Conservation (phyloP, 1,140 invertebrate genomes). For the Brachionus rotundiformis region DNA sequence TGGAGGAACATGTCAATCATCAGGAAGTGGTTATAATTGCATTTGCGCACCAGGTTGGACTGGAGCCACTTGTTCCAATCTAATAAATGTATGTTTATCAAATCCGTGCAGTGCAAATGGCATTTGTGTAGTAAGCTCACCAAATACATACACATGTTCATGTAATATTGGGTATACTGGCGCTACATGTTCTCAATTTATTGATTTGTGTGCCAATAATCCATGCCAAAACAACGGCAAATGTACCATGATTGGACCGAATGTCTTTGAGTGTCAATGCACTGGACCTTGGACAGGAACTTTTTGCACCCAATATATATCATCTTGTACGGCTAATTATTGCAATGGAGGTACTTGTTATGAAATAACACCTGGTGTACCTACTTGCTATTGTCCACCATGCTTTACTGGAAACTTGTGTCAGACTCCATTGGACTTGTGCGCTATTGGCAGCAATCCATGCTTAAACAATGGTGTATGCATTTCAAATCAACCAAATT, state of each 20-base stretch:
- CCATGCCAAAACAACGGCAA: conserved; percentile 49
- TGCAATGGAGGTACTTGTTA: conserved; percentile 52
- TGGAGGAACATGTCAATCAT: conserved; percentile 20
- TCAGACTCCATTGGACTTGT: not conserved
- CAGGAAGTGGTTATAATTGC: conserved; percentile 41
- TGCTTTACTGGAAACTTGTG: conserved; percentile 33
- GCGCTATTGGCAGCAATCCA: not conserved
- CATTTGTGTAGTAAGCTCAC: conserved; percentile 17
- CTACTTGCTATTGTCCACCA: conserved; percentile 36
- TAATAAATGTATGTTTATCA: conserved; percentile 66
- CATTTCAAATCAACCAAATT: conserved; percentile 43
- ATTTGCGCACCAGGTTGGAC: conserved; percentile 53
- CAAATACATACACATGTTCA: conserved; percentile 72
- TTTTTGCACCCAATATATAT: conserved; percentile 24
- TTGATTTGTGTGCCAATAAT: conserved; percentile 63
- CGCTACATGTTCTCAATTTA: conserved; percentile 85
- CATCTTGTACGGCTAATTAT: conserved; percentile 48
- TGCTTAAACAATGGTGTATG: conserved; percentile 50
- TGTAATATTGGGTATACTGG: conserved; percentile 88
- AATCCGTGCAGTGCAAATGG: conserved; percentile 53
- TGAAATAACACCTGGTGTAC: conserved; percentile 16
- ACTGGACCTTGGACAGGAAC: not conserved
- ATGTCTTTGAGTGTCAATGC: conserved; percentile 27
- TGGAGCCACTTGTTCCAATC: conserved; percentile 68
- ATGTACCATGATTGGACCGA: conserved; percentile 39